phyloP scores from a whole-genome alignment of 2,888 invertebrate species.

The Drosophila diplacantha region DNA sequence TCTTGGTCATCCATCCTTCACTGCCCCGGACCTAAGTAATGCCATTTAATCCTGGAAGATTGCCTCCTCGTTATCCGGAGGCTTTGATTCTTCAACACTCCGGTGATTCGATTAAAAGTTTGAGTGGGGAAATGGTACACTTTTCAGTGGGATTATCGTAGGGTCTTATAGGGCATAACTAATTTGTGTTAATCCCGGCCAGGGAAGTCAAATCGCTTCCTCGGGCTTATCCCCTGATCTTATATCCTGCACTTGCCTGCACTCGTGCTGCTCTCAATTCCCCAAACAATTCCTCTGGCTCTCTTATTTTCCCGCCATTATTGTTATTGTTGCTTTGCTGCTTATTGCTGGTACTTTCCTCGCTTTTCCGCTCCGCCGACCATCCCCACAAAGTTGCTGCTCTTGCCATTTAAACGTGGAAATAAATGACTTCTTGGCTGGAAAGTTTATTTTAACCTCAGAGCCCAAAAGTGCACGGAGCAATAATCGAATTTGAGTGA shows the following conservation, averaged over 20 bases:
- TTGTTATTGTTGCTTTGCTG: slow-evolving; percentile 41
- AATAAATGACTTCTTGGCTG: slow-evolving; percentile 69
- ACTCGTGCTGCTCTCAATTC: slow-evolving; percentile 18
- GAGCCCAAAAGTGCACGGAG: slow-evolving; percentile 59
- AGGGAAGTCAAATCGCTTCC: not conserved
- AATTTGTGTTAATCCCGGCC: slow-evolving; percentile 1
- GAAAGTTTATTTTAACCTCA: slow-evolving; percentile 71
- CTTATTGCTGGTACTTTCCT: slow-evolving; percentile 21
- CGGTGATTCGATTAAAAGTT: slow-evolving; percentile 10
- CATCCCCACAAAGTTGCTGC: slow-evolving; percentile 53
- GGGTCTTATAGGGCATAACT: slow-evolving; percentile 1
- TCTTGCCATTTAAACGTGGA: slow-evolving; percentile 65
- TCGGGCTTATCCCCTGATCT: slow-evolving; percentile 8
- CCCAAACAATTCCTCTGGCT: slow-evolving; percentile 21
- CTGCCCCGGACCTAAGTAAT: slow-evolving; percentile 6
- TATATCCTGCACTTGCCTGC: slow-evolving; percentile 13
- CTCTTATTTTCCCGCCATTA: slow-evolving; percentile 12
- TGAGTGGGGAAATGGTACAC: not conserved
- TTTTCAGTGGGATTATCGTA: slow-evolving; percentile 3
- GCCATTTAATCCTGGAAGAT: slow-evolving; percentile 13
- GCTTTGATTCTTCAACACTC: slow-evolving; percentile 7
- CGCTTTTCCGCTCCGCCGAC: not conserved
- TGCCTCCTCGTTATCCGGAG: slow-evolving; percentile 5
- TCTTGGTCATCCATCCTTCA: slow-evolving; percentile 4
- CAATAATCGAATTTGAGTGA: slow-evolving; percentile 74